Evolutionary conservation across 2,888 invertebrate genomes (phyloP).

Genomic region (Lapara coniferarum): DNA sequence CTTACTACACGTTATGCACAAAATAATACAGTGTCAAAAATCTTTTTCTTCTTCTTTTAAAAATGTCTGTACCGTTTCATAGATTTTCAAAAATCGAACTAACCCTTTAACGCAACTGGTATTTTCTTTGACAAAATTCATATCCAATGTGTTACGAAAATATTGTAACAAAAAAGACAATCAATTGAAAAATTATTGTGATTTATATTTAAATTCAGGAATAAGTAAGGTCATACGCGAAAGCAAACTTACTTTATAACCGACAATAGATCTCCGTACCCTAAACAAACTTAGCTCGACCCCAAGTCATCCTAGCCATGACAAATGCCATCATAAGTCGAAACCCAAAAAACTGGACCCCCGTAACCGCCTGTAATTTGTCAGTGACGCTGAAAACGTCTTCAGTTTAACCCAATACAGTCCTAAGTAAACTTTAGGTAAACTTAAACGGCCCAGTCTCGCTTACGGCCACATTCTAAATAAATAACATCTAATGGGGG

Average conservation of each 20-base stretch:
- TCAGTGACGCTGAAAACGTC: conserved; percentile 69
- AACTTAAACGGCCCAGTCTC: conserved; percentile 78
- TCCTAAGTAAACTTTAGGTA: conserved; percentile 82
- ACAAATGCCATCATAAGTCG: conserved; percentile 75
- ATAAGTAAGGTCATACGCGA: neutral
- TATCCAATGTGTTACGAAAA: neutral
- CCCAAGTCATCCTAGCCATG: conserved; percentile 59
- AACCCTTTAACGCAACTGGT: neutral
- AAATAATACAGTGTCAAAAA: too few species aligned
- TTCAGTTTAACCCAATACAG: conserved; percentile 80
- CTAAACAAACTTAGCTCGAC: conserved; percentile 19
- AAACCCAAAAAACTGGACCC: conserved; percentile 79
- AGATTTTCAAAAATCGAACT: neutral
- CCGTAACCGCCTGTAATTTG: conserved; percentile 74
- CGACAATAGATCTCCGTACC: neutral
- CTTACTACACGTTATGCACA: conserved; percentile 29
- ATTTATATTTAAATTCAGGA: neutral
- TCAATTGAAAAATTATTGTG: neutral
- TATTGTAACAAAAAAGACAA: neutral
- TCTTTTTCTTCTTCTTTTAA: too few species aligned
- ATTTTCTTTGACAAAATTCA: neutral
- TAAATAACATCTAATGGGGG: conserved; percentile 84
- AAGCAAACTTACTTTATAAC: neutral
- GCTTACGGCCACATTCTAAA: conserved; percentile 83
- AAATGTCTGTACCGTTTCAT: too few species aligned